These are phyloP conservation scores for Sphecodes monilicornis DNA, from an alignment of 2,888 invertebrate genomes.

Conservation along the genomic window DNA sequence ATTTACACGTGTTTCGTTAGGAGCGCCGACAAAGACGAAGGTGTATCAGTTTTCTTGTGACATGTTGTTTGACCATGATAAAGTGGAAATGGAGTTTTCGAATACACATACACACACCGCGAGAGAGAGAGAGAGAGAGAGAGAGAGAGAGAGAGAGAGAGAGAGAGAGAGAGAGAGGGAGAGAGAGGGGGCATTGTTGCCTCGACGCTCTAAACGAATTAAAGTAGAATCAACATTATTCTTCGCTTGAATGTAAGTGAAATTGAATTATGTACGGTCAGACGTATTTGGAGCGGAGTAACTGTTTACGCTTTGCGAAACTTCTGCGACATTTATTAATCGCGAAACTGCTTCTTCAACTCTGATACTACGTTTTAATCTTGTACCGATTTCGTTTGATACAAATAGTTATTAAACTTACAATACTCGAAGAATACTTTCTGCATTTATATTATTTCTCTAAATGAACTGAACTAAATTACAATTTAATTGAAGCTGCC, in stretches of 20 bases:
- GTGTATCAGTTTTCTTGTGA: background rate
- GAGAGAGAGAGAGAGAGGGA: too few species aligned
- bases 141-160: too few species aligned
- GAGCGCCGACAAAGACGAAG: background rate
- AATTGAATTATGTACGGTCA: background rate
- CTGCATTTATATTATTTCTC: background rate
- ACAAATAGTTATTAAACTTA: background rate
- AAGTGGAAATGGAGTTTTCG: background rate
- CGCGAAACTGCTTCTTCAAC: background rate
- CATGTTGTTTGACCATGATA: background rate
- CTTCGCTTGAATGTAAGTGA: background rate
- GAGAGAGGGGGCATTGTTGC: too few species aligned
- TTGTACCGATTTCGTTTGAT: background rate
- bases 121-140: too few species aligned
- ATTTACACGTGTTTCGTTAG: background rate
- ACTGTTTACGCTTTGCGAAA: background rate
- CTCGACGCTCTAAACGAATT: background rate
- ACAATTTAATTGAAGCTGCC: too few species aligned
- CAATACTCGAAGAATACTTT: background rate
- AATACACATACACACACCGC: background rate
- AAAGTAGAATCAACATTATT: background rate
- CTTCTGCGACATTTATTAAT: background rate
- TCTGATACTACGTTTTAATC: background rate
- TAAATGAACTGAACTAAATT: too few species aligned
- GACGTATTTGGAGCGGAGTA: background rate